Evolutionary conservation across 2,797 vertebrate species (phyloP), one percentile per base, ranked within the genome.

Genomic region (Peromyscus attwateri): DNA sequence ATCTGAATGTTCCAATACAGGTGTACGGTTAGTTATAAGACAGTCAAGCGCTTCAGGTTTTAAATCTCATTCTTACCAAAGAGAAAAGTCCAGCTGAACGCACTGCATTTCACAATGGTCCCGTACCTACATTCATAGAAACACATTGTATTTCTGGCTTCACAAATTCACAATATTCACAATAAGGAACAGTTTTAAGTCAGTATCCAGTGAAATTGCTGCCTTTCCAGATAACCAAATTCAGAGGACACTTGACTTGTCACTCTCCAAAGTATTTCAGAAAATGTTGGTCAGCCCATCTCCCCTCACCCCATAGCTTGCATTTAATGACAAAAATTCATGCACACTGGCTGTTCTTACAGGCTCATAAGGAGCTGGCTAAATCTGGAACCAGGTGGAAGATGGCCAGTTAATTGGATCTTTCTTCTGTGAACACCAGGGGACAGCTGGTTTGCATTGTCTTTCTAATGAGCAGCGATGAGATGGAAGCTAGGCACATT

Each of bases 321-420:
- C 94, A 94, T 95, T 91, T 97, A 97, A 97, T 98, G 68, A 97
- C 73, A 64, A 94, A 93, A 97, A 95, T 97, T 96, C 91, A 98
- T 98, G 97, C 96, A 96, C 85, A 97, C 94, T 87, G 91, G 94
- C 95, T 92, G 92, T 57, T 96, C 87, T 85, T 76, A 76, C n/a
- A 57, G 89, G 81, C 84, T 94, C 84, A 88, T 90, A 92, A 95
- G 81, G 95, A 95, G 97, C 46, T 6, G 37, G 55, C 23, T 29
- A 96, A 97, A 96, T 96, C 92, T 97, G 97, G 97, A 98, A 97
- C 97, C 97, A 98, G 96, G 97, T 98, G 98, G 96, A 96, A 49
- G 92, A 95, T 2, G 1, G 95, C 95, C 94, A 97, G 83, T 97
- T 98, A 98, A 98, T 97, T 98, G 98, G 95, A 95, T 97, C 97